These are phyloP conservation scores for Pangasianodon hypophthalmus DNA, from an alignment of 2,113 vertebrate genomes.

Conservation along the genomic window DNA sequence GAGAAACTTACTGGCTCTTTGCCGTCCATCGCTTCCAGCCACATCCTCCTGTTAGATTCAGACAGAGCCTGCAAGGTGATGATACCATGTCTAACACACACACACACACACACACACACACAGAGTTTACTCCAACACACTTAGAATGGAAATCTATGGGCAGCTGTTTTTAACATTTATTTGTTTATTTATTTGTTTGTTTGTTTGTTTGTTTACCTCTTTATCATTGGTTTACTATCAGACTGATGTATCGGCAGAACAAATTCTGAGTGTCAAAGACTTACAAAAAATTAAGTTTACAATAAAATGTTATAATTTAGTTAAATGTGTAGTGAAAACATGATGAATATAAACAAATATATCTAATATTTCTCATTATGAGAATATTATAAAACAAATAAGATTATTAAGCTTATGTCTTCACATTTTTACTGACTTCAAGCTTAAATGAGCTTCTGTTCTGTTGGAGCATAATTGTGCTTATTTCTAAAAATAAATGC, in stretches of 20 bases:
- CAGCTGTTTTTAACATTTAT: not conserved
- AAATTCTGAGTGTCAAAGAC: not conserved
- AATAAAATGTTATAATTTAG: too few species aligned
- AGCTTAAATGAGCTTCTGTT: too few species aligned
- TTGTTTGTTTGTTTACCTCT: too few species aligned
- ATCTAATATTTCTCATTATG: not conserved
- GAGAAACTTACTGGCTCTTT: conserved; percentile 87
- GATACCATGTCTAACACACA: conserved; percentile 83
- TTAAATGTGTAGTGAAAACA: not conserved
- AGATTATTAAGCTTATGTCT: not conserved
- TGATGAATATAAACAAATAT: too few species aligned
- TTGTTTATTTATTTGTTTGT: not conserved
- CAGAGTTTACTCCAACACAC: not conserved
- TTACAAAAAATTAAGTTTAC: too few species aligned
- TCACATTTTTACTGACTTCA: not conserved
- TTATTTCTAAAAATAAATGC: not conserved
- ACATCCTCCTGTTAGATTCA: conserved; percentile 91
- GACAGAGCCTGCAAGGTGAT: conserved; percentile 95
- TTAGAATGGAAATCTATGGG: not conserved
- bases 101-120: conserved; percentile 27
- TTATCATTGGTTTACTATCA: too few species aligned
- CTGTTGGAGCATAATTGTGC: not conserved
- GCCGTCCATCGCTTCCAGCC: conserved; percentile 98
- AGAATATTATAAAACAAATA: not conserved
- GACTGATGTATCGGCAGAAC: too few species aligned